phyloP scores from a whole-genome alignment of 2,888 invertebrate genomes.

The Kuschelorhynchus macadamiae region DNA sequence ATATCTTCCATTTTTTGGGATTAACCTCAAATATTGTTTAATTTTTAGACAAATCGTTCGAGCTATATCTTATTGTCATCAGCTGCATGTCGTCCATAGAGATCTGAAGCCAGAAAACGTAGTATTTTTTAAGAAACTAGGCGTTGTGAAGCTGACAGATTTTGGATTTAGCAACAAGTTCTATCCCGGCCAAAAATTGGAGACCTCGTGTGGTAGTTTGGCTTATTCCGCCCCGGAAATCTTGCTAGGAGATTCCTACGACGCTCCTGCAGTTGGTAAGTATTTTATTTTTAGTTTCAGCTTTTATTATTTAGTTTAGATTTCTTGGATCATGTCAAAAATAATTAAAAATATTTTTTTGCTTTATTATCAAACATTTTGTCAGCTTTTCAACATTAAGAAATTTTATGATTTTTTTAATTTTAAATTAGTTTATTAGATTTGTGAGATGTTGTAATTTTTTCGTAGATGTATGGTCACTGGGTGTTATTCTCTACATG shows the following conservation, averaged over 20 bases:
- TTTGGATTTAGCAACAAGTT: conserved; percentile 98
- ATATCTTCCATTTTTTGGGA: no score
- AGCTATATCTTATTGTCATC: conserved; percentile 98
- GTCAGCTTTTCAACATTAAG: no score
- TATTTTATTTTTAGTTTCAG: conserved; percentile 32
- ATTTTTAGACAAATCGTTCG: conserved; percentile 89
- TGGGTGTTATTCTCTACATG: conserved; percentile 99
- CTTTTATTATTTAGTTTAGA: no score
- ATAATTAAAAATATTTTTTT: no score
- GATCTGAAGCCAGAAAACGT: conserved; percentile 99
- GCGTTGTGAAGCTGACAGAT: conserved; percentile 98
- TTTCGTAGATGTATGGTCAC: conserved; percentile 93
- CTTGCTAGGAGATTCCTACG: conserved; percentile 97
- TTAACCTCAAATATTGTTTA: no score
- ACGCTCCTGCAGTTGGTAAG: conserved; percentile 97
- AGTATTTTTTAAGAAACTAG: conserved; percentile 97
- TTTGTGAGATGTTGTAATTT: no score
- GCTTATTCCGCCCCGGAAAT: conserved; percentile 99
- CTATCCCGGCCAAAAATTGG: conserved; percentile 95
- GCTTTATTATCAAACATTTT: no score
- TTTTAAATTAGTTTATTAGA: no score
- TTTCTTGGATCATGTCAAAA: no score
- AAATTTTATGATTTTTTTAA: no score
- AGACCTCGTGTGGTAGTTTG: conserved; percentile 98
- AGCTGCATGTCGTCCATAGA: conserved; percentile 87